phyloP scores from a whole-genome alignment of 2,113 vertebrate genomes.

The Anolis sagrei region DNA sequence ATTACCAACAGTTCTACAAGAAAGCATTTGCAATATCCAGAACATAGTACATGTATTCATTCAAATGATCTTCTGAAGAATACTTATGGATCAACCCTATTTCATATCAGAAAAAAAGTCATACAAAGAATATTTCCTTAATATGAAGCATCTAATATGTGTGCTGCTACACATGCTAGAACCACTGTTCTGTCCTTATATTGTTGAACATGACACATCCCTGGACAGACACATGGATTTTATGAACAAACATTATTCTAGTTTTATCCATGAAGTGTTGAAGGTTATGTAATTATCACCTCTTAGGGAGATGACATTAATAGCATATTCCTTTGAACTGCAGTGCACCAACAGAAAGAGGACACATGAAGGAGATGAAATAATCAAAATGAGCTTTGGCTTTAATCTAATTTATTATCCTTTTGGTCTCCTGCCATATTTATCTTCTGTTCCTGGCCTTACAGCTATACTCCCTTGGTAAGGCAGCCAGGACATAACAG shows the following conservation, averaged over 20 bases:
- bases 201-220: background rate
- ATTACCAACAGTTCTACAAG: background rate
- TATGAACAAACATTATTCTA: background rate
- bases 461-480: slow-evolving; percentile 22
- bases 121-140: too few species aligned
- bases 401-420: slow-evolving; percentile 22
- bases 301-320: background rate
- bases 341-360: slow-evolving; percentile 4
- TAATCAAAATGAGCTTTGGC: slow-evolving; percentile 1
- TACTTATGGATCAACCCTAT: too few species aligned
- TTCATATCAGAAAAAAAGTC: too few species aligned
- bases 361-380: background rate
- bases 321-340: slow-evolving; percentile 2
- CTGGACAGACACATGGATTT: too few species aligned
- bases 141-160: background rate
- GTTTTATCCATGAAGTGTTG: background rate
- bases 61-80: background rate
- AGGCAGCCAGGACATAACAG: background rate
- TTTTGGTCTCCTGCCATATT: slow-evolving; percentile 6
- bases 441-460: slow-evolving; percentile 28
- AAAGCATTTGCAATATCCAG: background rate
- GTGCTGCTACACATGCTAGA: background rate
- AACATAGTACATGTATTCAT: background rate
- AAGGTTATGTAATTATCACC: background rate
- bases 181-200: background rate